phyloP scores from a whole-genome alignment of 1,140 invertebrate species.

The Zaprionus kolodkinae region DNA sequence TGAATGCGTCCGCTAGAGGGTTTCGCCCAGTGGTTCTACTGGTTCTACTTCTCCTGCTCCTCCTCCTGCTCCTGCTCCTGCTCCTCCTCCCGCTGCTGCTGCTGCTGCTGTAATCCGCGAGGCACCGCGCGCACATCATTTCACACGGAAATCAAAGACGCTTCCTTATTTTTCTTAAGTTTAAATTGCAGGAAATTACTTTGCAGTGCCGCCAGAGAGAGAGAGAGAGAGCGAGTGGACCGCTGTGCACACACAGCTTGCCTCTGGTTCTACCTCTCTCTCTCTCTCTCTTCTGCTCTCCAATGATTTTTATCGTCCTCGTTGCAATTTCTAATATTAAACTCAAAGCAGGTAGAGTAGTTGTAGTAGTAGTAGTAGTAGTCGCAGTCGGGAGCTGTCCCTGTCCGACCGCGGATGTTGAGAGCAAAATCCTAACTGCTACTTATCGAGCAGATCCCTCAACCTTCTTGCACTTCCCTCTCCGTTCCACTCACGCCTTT shows the following conservation, averaged over 20 bases:
- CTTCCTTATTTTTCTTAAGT: constrained; percentile 82
- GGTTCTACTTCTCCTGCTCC: neutral
- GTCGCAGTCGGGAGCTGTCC: constrained; percentile 9
- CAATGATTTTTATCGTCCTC: constrained; percentile 50
- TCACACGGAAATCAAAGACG: constrained; percentile 83
- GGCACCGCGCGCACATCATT: constrained; percentile 54
- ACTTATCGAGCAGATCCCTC: constrained; percentile 69
- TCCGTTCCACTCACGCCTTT: neutral
- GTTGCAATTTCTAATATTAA: constrained; percentile 71
- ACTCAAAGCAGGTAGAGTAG: constrained; percentile 59
- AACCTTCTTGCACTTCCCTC: too few relatives aligned
- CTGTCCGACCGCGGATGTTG: constrained; percentile 63
- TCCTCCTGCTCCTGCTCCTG: neutral
- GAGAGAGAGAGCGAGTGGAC: constrained; percentile 22
- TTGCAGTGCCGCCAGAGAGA: constrained; percentile 58
- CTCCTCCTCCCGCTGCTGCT: neutral
- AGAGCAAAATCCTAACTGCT: constrained; percentile 78
- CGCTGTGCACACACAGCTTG: neutral
- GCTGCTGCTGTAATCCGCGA: constrained; percentile 28
- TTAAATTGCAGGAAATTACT: constrained; percentile 83
- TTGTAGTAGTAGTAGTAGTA: constrained; percentile 16
- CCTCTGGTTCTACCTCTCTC: neutral
- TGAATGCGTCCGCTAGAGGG: neutral
- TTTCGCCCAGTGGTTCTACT: neutral
- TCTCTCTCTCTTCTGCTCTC: neutral